Base-by-base conservation (phyloP, 2,888 invertebrate species). In the Octodonta nipae region DNA sequence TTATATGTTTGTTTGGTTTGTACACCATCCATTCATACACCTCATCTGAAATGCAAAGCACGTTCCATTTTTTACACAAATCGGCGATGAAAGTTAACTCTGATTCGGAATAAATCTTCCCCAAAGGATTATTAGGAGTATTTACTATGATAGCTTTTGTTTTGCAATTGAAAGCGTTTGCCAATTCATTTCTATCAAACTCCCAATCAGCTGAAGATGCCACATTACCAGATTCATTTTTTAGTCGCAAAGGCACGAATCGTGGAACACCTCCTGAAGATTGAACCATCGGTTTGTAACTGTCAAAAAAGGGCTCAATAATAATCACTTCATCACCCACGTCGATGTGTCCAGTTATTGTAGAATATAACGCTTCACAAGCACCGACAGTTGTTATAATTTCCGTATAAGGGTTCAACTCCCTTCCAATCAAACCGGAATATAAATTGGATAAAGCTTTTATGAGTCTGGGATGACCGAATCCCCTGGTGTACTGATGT, bases 1-100 rank as follows among this genome's bases (percentile, higher is more conserved):
- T 73, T 37, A 93, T 74, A 61, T 95, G 88, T 49, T 84, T 67
- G 15, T 74, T 68, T 0, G 82, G 81, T 51, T 82, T 74, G 51
- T 80, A 93, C 7, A 87, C 83, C 58, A 98, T 72, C 91, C 93
- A 96, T 60, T 99, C 96, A 49, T 98, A 98, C 0, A 98, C 98
- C 61, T 98, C 98, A 61, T 98, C 98, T 1, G 92, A 80, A 12
- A 98, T 63, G 35, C 91, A 92, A 5, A 98, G 64, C 3, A 85
- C 82, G 57, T 98, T 81, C 71, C 88, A 81, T 54, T 93, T 87
- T 55, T 82, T 83, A 58, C 93, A 95, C 35, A 98, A 64, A 43
- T 80, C 69, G 0, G 92, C 92, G 44, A 98, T 84, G 41, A 73
- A 54, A 45, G 74, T 66, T 42, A 88, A 55, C n/a, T 89, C 88